Evolutionary conservation across 2,113 vertebrate genomes (phyloP), one percentile per base, ranked within the genome.

Genomic region (Zosterops borbonicus): DNA sequence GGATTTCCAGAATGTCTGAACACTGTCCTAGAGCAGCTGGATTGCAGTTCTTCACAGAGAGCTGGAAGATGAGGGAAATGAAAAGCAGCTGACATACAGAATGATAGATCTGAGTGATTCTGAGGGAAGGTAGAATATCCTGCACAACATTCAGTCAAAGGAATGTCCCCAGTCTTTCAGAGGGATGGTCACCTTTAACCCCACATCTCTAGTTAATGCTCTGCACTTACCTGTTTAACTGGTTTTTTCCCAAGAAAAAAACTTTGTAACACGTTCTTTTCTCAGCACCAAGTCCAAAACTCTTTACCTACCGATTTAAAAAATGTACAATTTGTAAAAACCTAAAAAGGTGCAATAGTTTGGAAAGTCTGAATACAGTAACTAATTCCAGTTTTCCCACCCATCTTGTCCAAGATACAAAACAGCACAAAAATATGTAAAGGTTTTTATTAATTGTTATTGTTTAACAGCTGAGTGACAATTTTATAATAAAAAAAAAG

Each of bases 361-460:
- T 47, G 19, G 22, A 58, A 88, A 93, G 12, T 9, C 59, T 31
- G 31, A 71, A 88, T 21, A 69, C 71, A 83, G 12, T 1, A 44
- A n/a, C 2, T 85, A 83, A 92, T 42, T 33, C 37, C 17, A n/a
- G 22, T 63, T 47, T 6, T 60, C 25, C 53, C 46, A 62, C 11
- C 37, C 41, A 50, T 20, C 12, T 29, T 60, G 23, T 6, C 16
- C 69, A 89, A 47, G 24, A 44, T 78, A 92, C 12, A 67, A 44
- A 76, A n/a, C 55, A 88, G 14, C 47, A 12, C 35, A 86, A n/a
- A 80, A 80, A 77, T 49, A 47, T 2, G 4, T 49, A 85, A 87
- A 49, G 19, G 35, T 12, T 83, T 94, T 93, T 86, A 95, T 91
- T 92, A 77, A 42, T 29, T 56, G 21, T 35, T 92, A 70, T 9